Conservation (phyloP, 2,888 invertebrate species). For the Acleris emargana region DNA sequence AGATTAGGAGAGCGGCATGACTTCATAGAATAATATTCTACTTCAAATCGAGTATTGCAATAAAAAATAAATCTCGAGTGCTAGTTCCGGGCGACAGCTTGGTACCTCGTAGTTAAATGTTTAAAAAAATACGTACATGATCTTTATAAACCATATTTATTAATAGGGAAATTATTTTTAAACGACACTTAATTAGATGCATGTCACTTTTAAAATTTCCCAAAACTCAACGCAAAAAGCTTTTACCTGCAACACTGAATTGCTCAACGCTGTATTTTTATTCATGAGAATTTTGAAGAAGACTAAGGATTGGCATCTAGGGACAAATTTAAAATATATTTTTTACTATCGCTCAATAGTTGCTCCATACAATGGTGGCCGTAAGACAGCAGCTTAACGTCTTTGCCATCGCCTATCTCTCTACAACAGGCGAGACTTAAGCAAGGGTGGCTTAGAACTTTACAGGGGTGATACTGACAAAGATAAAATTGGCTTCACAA, state of each 20-base stretch:
- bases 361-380: conserved; percentile 7
- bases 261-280: conserved; percentile 20
- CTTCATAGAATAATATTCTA: too few relatives aligned
- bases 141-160: too few relatives aligned
- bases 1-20: too few relatives aligned
- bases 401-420: conserved; percentile 28
- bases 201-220: too few relatives aligned
- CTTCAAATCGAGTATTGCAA: too few relatives aligned
- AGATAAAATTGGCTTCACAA: conserved; percentile 31
- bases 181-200: too few relatives aligned
- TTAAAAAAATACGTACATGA: too few relatives aligned
- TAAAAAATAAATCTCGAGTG: too few relatives aligned
- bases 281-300: conserved; percentile 15
- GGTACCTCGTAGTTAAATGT: too few relatives aligned
- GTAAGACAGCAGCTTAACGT: conserved; percentile 26
- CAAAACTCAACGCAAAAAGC: neutral
- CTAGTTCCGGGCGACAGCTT: too few relatives aligned
- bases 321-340: neutral
- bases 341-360: conserved; percentile 4
- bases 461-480: conserved; percentile 27
- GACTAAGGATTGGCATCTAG: neutral
- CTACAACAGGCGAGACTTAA: conserved; percentile 27
- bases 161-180: too few relatives aligned
- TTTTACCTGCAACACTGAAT: neutral
- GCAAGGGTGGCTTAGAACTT: conserved; percentile 32